Evolutionary conservation across 2,113 vertebrate species (phyloP).

Genomic region (Rhadina sibilatrix): DNA sequence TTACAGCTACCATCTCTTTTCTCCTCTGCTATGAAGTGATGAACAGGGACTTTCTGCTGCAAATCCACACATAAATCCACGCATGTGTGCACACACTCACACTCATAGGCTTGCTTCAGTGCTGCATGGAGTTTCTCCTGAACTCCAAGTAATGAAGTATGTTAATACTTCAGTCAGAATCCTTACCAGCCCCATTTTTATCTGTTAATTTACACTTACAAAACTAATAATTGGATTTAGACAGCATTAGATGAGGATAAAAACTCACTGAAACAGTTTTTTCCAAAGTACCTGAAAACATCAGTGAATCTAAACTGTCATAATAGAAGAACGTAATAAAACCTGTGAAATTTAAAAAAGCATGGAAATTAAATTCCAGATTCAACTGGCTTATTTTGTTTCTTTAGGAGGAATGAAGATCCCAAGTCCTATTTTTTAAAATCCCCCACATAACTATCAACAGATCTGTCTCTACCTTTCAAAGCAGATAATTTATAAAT

Average conservation of each 20-base stretch:
- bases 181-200: not conserved
- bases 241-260: not conserved
- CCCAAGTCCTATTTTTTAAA: not conserved
- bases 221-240: not conserved
- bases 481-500: not conserved
- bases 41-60: not conserved
- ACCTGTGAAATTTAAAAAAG: not conserved
- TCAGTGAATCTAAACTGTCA: not conserved
- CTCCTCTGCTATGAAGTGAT: not conserved
- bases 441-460: not conserved
- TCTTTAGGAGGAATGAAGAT: not conserved
- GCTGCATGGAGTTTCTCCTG: not conserved
- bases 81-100: not conserved
- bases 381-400: not conserved
- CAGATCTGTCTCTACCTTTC: not conserved
- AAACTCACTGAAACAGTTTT: not conserved
- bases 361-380: not conserved
- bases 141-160: not conserved
- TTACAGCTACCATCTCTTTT: not conserved
- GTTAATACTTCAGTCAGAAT: not conserved
- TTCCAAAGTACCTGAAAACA: not conserved
- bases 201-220: not conserved
- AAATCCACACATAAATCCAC: not conserved
- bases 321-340: not conserved
- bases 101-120: not conserved